Evolutionary conservation across 1,140 invertebrate species (phyloP).

Genomic region (Drosophila novamexicana): DNA sequence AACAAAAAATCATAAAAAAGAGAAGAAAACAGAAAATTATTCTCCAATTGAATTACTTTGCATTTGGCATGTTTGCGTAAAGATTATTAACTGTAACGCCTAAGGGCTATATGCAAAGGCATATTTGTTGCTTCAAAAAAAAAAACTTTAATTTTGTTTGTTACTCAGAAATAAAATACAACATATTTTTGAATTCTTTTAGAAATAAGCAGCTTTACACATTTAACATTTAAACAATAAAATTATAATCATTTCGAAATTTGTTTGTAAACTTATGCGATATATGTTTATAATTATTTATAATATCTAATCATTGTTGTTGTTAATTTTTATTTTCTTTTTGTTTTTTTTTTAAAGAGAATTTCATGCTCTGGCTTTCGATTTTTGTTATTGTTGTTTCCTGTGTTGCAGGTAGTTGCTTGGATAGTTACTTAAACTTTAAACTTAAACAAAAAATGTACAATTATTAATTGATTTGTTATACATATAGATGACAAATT

Average conservation of each 20-base stretch:
- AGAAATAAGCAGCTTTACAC: constrained; percentile 53
- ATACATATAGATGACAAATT: constrained; percentile 62
- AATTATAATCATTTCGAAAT: constrained; percentile 71
- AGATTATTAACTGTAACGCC: not conserved
- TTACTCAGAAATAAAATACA: constrained; percentile 48
- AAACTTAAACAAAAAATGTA: constrained; percentile 60
- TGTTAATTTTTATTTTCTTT: constrained; percentile 31
- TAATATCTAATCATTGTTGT: constrained; percentile 54
- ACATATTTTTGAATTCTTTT: constrained; percentile 14
- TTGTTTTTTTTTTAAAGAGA: constrained; percentile 49
- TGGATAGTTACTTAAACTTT: constrained; percentile 73
- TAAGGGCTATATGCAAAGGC: not conserved
- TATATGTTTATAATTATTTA: constrained; percentile 47
- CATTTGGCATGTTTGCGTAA: too few species aligned
- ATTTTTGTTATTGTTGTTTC: constrained; percentile 26
- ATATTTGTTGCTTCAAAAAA: constrained; percentile 34
- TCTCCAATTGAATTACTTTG: not conserved
- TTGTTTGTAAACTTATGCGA: constrained; percentile 25
- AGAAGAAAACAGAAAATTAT: too few species aligned
- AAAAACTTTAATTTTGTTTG: constrained; percentile 32
- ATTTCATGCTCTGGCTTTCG: constrained; percentile 55
- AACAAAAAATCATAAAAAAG: too few species aligned
- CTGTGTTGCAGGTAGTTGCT: constrained; percentile 73
- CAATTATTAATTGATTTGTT: constrained; percentile 54
- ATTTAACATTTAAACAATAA: constrained; percentile 65